Conservation (phyloP, 2,888 invertebrate species). For the Drosophila formosana region DNA sequence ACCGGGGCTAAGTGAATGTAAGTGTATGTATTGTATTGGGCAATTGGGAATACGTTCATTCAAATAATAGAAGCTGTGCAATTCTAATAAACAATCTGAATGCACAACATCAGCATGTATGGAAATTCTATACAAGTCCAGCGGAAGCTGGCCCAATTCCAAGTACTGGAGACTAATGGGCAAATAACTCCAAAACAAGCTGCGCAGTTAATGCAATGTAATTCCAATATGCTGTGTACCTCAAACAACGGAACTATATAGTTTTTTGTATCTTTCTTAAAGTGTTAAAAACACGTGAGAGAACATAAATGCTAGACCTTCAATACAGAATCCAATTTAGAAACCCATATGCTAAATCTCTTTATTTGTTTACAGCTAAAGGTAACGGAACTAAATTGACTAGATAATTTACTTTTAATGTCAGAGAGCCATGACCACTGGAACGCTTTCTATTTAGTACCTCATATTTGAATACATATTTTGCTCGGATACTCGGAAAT, state of each 20-base stretch:
- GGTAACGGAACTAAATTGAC: background rate
- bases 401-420: background rate
- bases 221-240: background rate
- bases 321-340: background rate
- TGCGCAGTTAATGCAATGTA: conserved; percentile 2
- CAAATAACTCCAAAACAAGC: background rate
- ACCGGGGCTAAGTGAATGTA: conserved; percentile 35
- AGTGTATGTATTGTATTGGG: conserved; percentile 6
- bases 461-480: background rate
- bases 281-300: background rate
- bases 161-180: background rate
- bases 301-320: background rate
- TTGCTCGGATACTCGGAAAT: conserved; percentile 11
- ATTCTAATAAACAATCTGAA: conserved; percentile 18
- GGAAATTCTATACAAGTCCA: conserved; percentile 11
- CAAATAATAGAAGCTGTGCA: conserved; percentile 7
- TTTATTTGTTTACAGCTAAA: background rate
- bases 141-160: conserved; percentile 10
- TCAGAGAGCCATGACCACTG: background rate
- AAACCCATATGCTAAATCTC: background rate
- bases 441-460: conserved; percentile 7
- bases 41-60: conserved; percentile 18
- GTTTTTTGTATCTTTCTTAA: background rate
- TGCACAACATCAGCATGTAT: conserved; percentile 4
- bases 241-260: no score